A percentile compares a stretch with the other conserved stretches of the same genome.
phyloP scores from a whole-genome alignment of 2,888 invertebrate species.

The Fragum fragum region DNA sequence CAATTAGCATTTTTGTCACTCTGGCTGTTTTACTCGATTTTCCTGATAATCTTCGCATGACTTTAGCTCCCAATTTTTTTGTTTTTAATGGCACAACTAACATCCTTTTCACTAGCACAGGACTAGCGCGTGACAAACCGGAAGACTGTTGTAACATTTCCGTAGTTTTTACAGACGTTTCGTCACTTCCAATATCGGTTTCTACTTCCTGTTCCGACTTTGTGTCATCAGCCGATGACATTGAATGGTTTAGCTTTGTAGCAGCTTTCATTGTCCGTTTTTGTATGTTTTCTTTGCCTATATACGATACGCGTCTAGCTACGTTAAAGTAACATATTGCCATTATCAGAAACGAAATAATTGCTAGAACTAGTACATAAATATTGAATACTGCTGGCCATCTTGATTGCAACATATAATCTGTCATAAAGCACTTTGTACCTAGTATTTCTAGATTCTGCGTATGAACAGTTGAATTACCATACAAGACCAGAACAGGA shows the following conservation, averaged over 20 bases:
- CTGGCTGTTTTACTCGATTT: slow-evolving; percentile 57
- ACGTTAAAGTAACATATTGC: slow-evolving; percentile 52
- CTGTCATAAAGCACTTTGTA: slow-evolving; percentile 57
- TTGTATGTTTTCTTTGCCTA: slow-evolving; percentile 54
- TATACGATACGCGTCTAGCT: slow-evolving; percentile 52
- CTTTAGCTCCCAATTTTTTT: slow-evolving; percentile 42
- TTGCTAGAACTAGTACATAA: slow-evolving; percentile 55
- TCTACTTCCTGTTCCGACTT: slow-evolving; percentile 1
- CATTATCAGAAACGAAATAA: slow-evolving; percentile 50
- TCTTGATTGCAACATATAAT: slow-evolving; percentile 34
- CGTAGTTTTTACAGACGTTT: not conserved
- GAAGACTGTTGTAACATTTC: not conserved
- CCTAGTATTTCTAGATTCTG: slow-evolving; percentile 38
- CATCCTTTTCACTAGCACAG: slow-evolving; percentile 1
- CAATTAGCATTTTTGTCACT: slow-evolving; percentile 61
- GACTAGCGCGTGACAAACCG: not conserved
- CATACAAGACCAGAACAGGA: slow-evolving; percentile 59
- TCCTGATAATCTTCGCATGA: slow-evolving; percentile 50
- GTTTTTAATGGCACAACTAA: slow-evolving; percentile 20
- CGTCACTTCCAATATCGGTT: not conserved
- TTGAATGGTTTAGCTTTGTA: slow-evolving; percentile 24
- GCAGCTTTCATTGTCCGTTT: slow-evolving; percentile 33
- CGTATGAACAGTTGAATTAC: slow-evolving; percentile 41
- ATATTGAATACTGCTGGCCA: slow-evolving; percentile 62
- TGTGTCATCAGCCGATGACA: not conserved